Conservation (phyloP, 2,888 invertebrate species). For the Hyppa rectilinea region DNA sequence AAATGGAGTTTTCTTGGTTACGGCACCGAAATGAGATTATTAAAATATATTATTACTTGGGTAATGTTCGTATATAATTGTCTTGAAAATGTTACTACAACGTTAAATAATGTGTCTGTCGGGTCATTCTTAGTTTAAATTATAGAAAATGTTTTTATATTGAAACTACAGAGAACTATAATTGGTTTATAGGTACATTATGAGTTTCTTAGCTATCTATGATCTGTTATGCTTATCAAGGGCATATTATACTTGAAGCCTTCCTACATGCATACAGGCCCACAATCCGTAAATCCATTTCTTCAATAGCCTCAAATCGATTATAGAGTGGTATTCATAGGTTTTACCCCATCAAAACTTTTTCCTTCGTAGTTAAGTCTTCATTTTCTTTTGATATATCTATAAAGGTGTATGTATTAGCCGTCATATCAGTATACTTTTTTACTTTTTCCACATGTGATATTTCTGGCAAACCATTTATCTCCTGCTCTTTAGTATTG, state of each 20-base stretch:
- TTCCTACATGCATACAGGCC: neutral
- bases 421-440: too few species aligned
- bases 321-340: slow-evolving; percentile 49
- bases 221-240: neutral
- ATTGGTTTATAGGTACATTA: neutral
- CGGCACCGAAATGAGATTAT: slow-evolving; percentile 14
- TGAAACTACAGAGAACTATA: neutral
- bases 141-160: neutral
- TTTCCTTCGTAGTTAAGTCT: slow-evolving; percentile 15
- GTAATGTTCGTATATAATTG: slow-evolving; percentile 22
- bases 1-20: slow-evolving; percentile 28
- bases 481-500: too few species aligned
- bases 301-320: slow-evolving; percentile 55
- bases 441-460: too few species aligned
- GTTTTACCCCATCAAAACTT: slow-evolving; percentile 46
- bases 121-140: neutral
- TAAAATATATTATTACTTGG: slow-evolving; percentile 10
- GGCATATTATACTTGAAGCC: neutral
- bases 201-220: neutral
- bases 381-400: slow-evolving; percentile 46
- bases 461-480: too few species aligned
- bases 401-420: too few species aligned
- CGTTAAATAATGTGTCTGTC: neutral
- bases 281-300: slow-evolving; percentile 53
- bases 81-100: slow-evolving; percentile 5